phyloP scores from a whole-genome alignment of 2,113 vertebrate species.

The Alethe castanea region DNA sequence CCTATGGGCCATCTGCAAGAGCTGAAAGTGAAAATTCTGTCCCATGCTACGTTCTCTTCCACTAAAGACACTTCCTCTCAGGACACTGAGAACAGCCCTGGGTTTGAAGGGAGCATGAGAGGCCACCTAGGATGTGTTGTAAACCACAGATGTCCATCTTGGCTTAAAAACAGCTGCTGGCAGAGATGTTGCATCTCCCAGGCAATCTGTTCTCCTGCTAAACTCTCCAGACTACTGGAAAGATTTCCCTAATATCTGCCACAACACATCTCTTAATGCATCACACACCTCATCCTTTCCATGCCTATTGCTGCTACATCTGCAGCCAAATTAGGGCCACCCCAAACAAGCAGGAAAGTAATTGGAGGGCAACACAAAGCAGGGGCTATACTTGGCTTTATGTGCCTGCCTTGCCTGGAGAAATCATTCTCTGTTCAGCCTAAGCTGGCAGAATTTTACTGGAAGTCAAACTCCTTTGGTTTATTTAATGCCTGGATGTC shows the following conservation, averaged over 20 bases:
- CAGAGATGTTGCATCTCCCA: neutral
- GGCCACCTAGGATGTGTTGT: neutral
- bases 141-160: neutral
- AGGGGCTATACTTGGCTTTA: neutral
- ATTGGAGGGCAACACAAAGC: neutral
- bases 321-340: neutral
- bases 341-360: neutral
- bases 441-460: neutral
- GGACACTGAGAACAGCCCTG: neutral
- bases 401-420: neutral
- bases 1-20: neutral
- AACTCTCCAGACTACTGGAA: neutral
- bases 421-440: neutral
- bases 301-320: neutral
- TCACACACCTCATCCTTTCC: neutral
- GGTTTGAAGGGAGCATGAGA: neutral
- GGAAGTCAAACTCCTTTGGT: neutral
- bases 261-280: neutral
- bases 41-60: neutral
- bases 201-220: neutral
- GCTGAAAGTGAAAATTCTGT: neutral
- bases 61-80: neutral
- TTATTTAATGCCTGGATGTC: neutral
- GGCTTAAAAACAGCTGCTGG: neutral
- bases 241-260: neutral